A percentile compares a stretch with the other conserved stretches of the same genome.
These are phyloP conservation scores for Drosophila mulleri DNA, from an alignment of 2,888 invertebrate genomes.

Conservation along the genomic window DNA sequence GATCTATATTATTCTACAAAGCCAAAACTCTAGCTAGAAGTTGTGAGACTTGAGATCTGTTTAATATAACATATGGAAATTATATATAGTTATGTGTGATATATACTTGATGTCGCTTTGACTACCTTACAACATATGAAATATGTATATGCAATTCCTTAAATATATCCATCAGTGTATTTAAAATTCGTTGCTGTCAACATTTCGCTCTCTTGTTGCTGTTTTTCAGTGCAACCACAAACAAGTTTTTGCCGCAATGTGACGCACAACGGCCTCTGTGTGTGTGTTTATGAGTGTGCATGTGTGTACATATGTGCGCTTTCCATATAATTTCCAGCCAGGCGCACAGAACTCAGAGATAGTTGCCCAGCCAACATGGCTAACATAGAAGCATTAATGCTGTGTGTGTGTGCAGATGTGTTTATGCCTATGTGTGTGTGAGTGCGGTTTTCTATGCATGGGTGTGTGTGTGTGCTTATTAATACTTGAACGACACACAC, in stretches of 20 bases:
- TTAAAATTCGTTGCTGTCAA: not conserved
- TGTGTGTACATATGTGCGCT: slow-evolving; percentile 43
- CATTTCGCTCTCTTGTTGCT: not conserved
- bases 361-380: slow-evolving; percentile 35
- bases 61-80: no score
- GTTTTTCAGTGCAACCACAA: slow-evolving; percentile 33
- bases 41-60: no score
- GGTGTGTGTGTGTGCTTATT: slow-evolving; percentile 46
- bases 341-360: slow-evolving; percentile 55
- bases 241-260: slow-evolving; percentile 26
- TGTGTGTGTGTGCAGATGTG: slow-evolving; percentile 4
- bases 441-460: not conserved
- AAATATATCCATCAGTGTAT: not conserved
- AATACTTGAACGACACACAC: slow-evolving; percentile 59
- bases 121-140: no score
- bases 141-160: no score
- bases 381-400: slow-evolving; percentile 15
- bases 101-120: no score
- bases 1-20: no score
- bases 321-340: slow-evolving; percentile 54
- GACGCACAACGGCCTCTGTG: slow-evolving; percentile 7
- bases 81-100: no score
- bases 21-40: no score
- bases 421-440: slow-evolving; percentile 13
- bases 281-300: not conserved